Conservation (phyloP, 2,888 invertebrate genomes). For the Chalcis sispes region DNA sequence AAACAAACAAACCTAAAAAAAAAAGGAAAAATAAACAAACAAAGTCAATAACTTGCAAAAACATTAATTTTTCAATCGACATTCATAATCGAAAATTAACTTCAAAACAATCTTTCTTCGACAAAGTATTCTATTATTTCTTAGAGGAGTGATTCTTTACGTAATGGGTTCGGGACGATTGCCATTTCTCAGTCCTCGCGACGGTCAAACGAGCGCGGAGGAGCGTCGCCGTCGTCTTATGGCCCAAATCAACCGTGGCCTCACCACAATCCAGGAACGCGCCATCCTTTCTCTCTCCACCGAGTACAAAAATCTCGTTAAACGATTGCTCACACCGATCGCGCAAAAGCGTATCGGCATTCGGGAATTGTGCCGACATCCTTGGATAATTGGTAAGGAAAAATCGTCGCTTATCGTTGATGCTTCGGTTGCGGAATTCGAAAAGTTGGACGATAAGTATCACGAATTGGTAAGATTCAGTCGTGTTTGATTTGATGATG, state of each 20-base stretch:
- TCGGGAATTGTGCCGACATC: constrained; percentile 79
- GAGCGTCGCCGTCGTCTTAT: constrained; percentile 81
- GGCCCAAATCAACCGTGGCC: constrained; percentile 82
- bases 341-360: constrained; percentile 79
- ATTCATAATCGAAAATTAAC: no score
- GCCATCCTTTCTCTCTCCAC: constrained; percentile 76
- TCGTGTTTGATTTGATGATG: no score
- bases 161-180: constrained; percentile 85
- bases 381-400: constrained; percentile 79
- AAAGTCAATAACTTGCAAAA: no score
- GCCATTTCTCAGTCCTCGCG: constrained; percentile 79
- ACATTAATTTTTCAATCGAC: no score
- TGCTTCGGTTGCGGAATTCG: no score
- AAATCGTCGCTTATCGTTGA: no score
- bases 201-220: constrained; percentile 76
- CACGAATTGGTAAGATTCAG: no score
- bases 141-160: constrained; percentile 85
- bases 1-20: no score
- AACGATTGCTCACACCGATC: constrained; percentile 78
- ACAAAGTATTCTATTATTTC: no score
- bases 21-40: no score
- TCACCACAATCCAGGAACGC: constrained; percentile 79
- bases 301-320: constrained; percentile 77
- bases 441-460: no score
- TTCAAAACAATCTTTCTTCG: no score